These are phyloP conservation scores for Phalacrocorax aristotelis DNA, from an alignment of 2,113 vertebrate genomes.

Conservation along the genomic window DNA sequence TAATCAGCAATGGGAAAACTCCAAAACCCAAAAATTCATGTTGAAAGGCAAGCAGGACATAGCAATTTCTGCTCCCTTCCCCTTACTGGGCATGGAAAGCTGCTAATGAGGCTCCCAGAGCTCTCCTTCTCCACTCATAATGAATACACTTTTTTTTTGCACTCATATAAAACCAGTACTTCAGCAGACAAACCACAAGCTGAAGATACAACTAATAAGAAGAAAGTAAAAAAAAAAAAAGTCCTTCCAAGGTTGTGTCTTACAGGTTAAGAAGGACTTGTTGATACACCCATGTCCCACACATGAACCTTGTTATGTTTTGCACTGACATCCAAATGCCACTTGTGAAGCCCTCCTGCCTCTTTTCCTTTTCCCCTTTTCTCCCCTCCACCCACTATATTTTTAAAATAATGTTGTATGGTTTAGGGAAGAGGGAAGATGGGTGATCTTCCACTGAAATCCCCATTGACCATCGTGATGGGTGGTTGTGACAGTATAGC, in stretches of 20 bases:
- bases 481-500: neutral
- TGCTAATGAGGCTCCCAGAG: neutral
- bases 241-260: neutral
- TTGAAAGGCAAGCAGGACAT: neutral
- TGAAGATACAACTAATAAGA: neutral
- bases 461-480: rapidly evolving
- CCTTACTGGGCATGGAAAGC: neutral
- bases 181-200: neutral
- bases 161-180: neutral
- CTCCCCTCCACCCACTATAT: rapidly evolving
- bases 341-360: neutral
- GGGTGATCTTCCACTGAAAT: neutral
- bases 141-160: neutral
- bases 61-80: neutral
- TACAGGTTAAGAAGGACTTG: neutral
- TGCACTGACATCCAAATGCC: constrained; percentile 40
- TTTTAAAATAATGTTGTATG: neutral
- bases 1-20: neutral
- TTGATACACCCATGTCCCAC: neutral
- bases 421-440: constrained; percentile 2
- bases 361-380: neutral
- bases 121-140: neutral
- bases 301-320: constrained; percentile 45
- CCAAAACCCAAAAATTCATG: neutral
- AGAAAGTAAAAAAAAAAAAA: neutral